Conservation (phyloP, 2,888 invertebrate genomes). For the Strigamia maritima region DNA sequence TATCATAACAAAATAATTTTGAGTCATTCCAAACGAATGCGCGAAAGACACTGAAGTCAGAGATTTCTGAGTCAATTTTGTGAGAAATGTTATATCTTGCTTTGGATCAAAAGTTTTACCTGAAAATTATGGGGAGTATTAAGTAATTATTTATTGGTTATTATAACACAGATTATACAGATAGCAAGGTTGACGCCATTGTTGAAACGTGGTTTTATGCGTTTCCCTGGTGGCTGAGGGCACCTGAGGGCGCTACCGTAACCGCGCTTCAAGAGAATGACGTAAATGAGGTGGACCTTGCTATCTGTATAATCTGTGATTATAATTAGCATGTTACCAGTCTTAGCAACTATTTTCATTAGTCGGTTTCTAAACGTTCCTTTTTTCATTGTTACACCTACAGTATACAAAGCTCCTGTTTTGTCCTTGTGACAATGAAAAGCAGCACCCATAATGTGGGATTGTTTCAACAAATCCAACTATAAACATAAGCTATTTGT, state of each 20-base stretch:
- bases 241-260: too few relatives aligned
- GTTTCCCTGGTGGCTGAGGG: too few relatives aligned
- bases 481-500: background rate
- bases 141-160: too few relatives aligned
- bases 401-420: background rate
- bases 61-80: background rate
- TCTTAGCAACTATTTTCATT: background rate
- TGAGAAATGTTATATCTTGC: background rate
- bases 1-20: background rate
- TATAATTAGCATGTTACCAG: background rate
- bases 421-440: background rate
- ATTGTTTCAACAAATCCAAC: background rate
- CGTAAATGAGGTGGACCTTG: too few relatives aligned
- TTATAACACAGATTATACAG: too few relatives aligned
- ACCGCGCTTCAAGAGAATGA: too few relatives aligned
- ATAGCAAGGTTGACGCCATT: too few relatives aligned
- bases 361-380: too few relatives aligned
- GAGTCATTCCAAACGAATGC: background rate
- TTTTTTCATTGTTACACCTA: background rate
- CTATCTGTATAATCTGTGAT: too few relatives aligned
- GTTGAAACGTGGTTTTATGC: too few relatives aligned
- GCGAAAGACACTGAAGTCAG: background rate
- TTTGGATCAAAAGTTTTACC: background rate
- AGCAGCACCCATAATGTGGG: background rate
- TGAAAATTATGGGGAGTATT: background rate